Base-by-base conservation (phyloP, 1,140 invertebrate genomes). In the Cepaea nemoralis region DNA sequence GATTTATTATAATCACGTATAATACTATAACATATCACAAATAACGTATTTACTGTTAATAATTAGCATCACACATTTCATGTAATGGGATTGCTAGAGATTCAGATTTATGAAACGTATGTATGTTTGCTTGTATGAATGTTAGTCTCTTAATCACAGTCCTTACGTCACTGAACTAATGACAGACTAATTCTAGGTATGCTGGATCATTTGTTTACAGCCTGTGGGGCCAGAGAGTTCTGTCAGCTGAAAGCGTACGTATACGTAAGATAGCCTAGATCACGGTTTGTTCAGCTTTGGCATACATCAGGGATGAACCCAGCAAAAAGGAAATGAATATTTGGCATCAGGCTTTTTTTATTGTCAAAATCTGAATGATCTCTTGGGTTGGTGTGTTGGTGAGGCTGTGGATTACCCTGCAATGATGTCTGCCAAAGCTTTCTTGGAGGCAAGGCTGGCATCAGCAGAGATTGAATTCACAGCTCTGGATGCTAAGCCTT, bases 171-270 rank as follows among this genome's bases (percentile, higher is more conserved):
- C 77, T 86, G 84, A 84, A 89, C 86, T 88, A 87, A 88, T 90
- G 81, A 86, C 83, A 88, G 87, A 88, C 86, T 89, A 86, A 87
- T 90, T 90, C 83, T 90, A 90, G 89, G 89, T 66, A 42, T 84
- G 74, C 81, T 67, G 80, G 55, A 35, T 67, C 79, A 71, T 82
- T 67, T 48, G 74, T 73, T 80, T 80, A 73, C 78, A 80, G 78
- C 42, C 77, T 10, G 14, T 14, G 40, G 63, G 19, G 39, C 16
- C 31, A 12, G 37, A 78, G 77, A 78, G 63, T 22, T 78, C 66
- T 6, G 6, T 40, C 27, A 19, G 24, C 75, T 37, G 27, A 78
- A 67, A 69, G 77, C 63, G 77, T 78, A 78, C 66, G 77, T 78
- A 78, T 78, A 27, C 31, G 6, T 69, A 78, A 69, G 42, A 69